These are phyloP conservation scores for Meiosimyza platycephala DNA, from an alignment of 2,888 invertebrate species.

Conservation along the genomic window DNA sequence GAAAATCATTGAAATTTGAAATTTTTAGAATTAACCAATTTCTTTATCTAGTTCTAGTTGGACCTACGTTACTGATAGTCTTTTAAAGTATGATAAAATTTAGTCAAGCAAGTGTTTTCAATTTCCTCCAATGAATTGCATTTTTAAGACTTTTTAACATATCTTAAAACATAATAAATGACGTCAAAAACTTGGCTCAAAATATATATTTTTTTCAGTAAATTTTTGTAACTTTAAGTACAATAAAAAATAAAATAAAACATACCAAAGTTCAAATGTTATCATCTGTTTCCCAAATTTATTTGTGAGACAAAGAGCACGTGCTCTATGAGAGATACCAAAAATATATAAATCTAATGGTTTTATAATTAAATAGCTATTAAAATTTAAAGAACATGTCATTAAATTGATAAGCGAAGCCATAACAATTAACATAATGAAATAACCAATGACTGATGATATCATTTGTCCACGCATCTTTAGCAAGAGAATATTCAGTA, in stretches of 20 bases:
- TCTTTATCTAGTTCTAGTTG: too few relatives aligned
- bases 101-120: too few relatives aligned
- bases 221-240: too few relatives aligned
- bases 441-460: not conserved
- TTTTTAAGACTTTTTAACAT: too few relatives aligned
- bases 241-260: not conserved
- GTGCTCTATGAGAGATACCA: not conserved
- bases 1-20: too few relatives aligned
- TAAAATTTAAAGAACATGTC: conserved; percentile 48
- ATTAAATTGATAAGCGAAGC: conserved; percentile 42
- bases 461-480: not conserved
- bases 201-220: too few relatives aligned
- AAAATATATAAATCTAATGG: conserved; percentile 47
- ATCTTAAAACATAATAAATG: too few relatives aligned
- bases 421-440: not conserved
- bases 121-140: too few relatives aligned
- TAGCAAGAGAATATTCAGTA: not conserved
- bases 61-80: too few relatives aligned
- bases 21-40: too few relatives aligned
- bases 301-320: not conserved
- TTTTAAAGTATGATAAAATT: too few relatives aligned
- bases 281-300: not conserved
- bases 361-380: conserved; percentile 56
- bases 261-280: not conserved
- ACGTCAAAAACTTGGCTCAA: too few relatives aligned